Base-by-base conservation (phyloP, 2,888 invertebrate genomes). In the Eulithis testata region DNA sequence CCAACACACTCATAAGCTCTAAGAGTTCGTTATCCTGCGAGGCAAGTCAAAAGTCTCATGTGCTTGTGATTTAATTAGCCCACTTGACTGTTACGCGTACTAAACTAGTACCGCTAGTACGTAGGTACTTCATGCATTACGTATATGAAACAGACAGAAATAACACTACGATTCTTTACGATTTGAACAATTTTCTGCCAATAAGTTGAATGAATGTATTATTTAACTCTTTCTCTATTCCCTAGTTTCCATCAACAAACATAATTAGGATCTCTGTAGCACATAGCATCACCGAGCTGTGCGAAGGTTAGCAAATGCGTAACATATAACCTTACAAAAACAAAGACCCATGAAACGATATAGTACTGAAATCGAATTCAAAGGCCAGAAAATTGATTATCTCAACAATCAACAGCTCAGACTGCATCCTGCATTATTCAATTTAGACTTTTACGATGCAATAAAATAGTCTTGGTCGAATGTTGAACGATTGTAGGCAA, bases 351-450 rank as follows among this genome's bases (percentile, higher is more conserved):
- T 37, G 54, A 60, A 54, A 58, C 51, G 61, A 36, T 70, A 11
- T 45, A 61, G 55, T 57, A 55, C 63, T 66, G 53, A 63, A 64
- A 63, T 54, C 63, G 11, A 68, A 68, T 68, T 68, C 65, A 71
- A 69, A 71, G 68, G 63, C 66, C 71, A 73, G 68, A 60, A 73
- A 69, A 69, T 60, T 71, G 63, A 72, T 73, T 68, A 75, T 72
- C 71, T 70, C 64, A 71, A 72, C 69, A 69, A 68, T 73, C 73
- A 72, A 65, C 67, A 59, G 65, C 11, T 36, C 56, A 56, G 47
- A 43, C 69, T 73, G 74, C 71, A 79, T 78, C 76, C 74, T 75
- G 72, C 65, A 74, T 70, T 68, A 75, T 70, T 75, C 73, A 71
- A 72, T 70, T 70, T 73, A 60, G 61, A 75, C 71, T 73, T 75